These are phyloP conservation scores for Esox masquinongy DNA, from an alignment of 2,797 vertebrate species.

Conservation along the genomic window DNA sequence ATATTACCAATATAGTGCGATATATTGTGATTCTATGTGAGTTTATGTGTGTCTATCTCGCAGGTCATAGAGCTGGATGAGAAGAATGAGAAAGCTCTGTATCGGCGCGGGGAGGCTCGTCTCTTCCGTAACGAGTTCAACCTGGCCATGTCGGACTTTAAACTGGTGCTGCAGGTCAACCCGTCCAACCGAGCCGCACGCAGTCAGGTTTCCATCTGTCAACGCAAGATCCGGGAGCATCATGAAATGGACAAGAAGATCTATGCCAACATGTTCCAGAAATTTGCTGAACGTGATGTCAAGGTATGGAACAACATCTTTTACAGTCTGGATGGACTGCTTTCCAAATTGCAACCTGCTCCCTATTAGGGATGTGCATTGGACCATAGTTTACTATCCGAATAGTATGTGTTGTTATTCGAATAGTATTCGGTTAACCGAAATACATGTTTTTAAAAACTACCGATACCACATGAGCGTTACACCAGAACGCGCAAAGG, in stretches of 20 bases:
- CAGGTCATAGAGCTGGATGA: slow-evolving; percentile 89
- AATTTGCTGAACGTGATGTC: slow-evolving; percentile 90
- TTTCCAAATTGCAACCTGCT: background rate
- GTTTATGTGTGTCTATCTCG: slow-evolving; percentile 7
- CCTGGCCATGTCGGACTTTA: slow-evolving; percentile 87
- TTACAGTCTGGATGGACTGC: background rate
- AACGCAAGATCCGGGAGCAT: slow-evolving; percentile 89
- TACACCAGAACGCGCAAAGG: too few relatives aligned
- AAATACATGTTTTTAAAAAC: too few relatives aligned
- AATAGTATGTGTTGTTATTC: too few relatives aligned
- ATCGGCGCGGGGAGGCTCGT: slow-evolving; percentile 87
- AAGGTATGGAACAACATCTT: slow-evolving; percentile 77
- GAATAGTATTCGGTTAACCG: too few relatives aligned
- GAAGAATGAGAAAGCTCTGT: slow-evolving; percentile 91
- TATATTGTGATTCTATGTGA: background rate
- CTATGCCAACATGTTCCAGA: slow-evolving; percentile 97
- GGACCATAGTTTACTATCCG: too few relatives aligned
- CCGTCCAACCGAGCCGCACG: slow-evolving; percentile 87
- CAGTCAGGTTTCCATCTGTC: slow-evolving; percentile 85
- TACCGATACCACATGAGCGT: too few relatives aligned
- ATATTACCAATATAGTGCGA: background rate
- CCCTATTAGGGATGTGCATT: too few relatives aligned
- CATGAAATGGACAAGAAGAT: slow-evolving; percentile 88
- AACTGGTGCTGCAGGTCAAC: slow-evolving; percentile 87
- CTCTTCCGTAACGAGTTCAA: slow-evolving; percentile 89